Percentiles rank a stretch among this genome's conserved stretches.
These are phyloP conservation scores for Piaya cayana DNA, from an alignment of 2,113 vertebrate species.

Conservation along the genomic window DNA sequence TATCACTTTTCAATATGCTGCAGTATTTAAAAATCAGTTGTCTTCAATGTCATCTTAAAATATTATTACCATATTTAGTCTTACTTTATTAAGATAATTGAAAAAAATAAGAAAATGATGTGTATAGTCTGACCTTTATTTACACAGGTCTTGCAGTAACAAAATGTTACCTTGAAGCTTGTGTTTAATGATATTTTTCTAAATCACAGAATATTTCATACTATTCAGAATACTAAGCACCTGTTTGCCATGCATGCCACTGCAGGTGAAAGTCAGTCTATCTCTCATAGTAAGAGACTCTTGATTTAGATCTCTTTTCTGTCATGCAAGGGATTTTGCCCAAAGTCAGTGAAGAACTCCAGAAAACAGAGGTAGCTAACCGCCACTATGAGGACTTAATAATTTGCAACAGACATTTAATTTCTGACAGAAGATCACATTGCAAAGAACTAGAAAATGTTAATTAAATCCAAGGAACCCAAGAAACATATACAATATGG, in stretches of 20 bases:
- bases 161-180: not conserved
- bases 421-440: not conserved
- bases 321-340: not conserved
- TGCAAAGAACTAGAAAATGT: not conserved
- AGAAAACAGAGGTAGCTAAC: not conserved
- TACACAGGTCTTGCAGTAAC: not conserved
- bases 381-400: not conserved
- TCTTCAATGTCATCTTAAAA: not conserved
- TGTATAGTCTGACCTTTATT: not conserved
- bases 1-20: not conserved
- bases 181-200: not conserved
- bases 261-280: not conserved
- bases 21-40: not conserved
- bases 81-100: not conserved
- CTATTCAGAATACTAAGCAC: not conserved
- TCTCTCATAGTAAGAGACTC: not conserved
- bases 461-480: not conserved
- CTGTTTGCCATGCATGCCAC: not conserved
- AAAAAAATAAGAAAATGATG: not conserved
- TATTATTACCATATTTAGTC: not conserved
- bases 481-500: not conserved
- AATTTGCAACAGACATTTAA: not conserved
- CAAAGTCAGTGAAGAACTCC: not conserved
- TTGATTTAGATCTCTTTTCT: not conserved
- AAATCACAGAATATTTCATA: not conserved